Conservation (phyloP, 2,113 vertebrate genomes). For the Naja naja region DNA sequence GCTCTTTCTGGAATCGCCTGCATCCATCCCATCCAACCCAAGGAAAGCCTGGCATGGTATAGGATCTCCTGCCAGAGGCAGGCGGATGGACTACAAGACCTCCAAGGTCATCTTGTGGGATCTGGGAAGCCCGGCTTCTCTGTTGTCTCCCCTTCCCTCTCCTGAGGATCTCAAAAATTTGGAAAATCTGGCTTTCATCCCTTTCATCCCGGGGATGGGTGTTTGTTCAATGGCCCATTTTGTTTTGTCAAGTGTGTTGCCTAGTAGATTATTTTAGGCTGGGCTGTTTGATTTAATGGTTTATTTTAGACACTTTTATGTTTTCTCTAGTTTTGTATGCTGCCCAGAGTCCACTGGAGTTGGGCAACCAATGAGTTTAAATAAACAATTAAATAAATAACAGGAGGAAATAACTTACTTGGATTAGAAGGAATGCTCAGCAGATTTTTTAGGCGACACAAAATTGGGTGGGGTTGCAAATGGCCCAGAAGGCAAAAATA, state of each 20-base stretch:
- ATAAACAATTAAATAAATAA: background rate
- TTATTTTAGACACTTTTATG: background rate
- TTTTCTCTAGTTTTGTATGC: background rate
- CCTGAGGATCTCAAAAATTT: background rate
- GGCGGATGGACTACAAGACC: too few relatives aligned
- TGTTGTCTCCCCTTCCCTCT: accelerated
- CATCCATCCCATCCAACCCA: too few relatives aligned
- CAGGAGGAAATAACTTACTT: background rate
- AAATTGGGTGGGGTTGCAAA: background rate
- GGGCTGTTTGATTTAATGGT: background rate
- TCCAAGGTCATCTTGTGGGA: background rate
- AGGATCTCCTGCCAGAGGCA: too few relatives aligned
- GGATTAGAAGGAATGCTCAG: background rate
- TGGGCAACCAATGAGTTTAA: background rate
- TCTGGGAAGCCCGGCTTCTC: background rate
- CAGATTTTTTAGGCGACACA: background rate
- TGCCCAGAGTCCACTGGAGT: background rate
- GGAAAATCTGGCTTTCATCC: background rate
- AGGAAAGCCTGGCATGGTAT: too few relatives aligned
- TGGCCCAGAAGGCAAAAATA: background rate
- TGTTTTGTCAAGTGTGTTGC: background rate
- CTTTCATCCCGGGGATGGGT: background rate
- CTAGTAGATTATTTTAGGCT: background rate
- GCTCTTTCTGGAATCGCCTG: too few relatives aligned
- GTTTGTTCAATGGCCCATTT: background rate